Base-by-base conservation (phyloP, 2,113 vertebrate genomes). In the Pogona vitticeps region DNA sequence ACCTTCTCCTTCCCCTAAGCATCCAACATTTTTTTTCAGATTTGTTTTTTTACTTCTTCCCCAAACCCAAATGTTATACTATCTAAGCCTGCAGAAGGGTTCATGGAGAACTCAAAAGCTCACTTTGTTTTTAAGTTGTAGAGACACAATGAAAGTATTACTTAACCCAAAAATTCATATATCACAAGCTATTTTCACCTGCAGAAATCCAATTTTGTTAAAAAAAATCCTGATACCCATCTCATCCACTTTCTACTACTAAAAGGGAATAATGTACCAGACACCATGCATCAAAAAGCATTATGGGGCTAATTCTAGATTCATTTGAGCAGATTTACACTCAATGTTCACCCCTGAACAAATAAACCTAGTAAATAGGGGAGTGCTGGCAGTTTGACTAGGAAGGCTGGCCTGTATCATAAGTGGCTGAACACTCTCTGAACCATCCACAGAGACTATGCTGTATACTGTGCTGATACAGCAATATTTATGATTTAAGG, bases 401-500 rank as follows among this genome's bases (percentile, higher is more conserved):
- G 0, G 0, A 61, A 21, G 42, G 31, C 5, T 40, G 10, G 10
- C 7, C 28, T 0, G 65, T 33, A 28, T 3, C 36, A 65, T 13
- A 36, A 77, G 28, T 71, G 76, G 31, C 84, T 78, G 12, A 1
- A 46, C 56, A 56, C 56, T 6, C 68, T 58, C 86, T 42, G 84
- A 87, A 26, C 0, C 0, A 1, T 79, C 61, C 31, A n/a, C 58
- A 40, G 2, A 63, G 78, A 63, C 86, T 42, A 76, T n/a, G 79
- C 88, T 83, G 20, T 0, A 8, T 86, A 52, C 70, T 0, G 0
- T 3, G 76, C 92, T 88, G 87, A 77, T 82, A 79, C 23, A 63
- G 91, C 86, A 68, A 83, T 72, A 7, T 31, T 85, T 80, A 72
- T 76, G 88, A 77, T 87, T 33, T 6, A 77, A n/a, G 63, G 90